Evolutionary conservation across 2,888 invertebrate genomes (phyloP), one percentile per base, ranked within the genome.

Genomic region (Rapana venosa): DNA sequence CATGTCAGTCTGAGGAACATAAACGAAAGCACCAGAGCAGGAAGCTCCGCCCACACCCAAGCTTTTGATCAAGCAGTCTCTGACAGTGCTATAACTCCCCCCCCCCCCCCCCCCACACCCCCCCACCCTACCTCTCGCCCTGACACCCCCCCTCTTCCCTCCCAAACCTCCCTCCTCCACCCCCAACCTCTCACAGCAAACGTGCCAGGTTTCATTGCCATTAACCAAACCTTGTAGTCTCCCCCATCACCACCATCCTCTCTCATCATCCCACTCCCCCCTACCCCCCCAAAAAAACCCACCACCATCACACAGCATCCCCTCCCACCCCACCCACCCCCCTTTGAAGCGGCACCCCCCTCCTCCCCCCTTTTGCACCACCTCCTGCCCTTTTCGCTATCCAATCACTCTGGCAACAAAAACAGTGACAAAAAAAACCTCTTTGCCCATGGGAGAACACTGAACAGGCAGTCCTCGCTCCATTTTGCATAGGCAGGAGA

Each of bases 41-140:
- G 13, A 61, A 88, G 83, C 88, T 36, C 88, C 88, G 88, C 88
- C 88, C 66, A 83, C 88, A 17, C n/a, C 58, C 17, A 22, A 22
- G 30, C 81, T 56, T 66, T 66, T 81, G 88, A 88, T 88, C 88
- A 81, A 35, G 81, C 61, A 35, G 61, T 20, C 30, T 20, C 17
- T 61, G 74, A 35, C 70, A 83, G 61, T 66, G 81, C 61, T 26
- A 26, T 22, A 30, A 61, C 17, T 20, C n/a, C n/a, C n/a, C 47
- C 47, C 47, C 47, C 77, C 32, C n/a, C 77, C 77, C n/a, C 32
- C n/a, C 77, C 26, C 32, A n/a, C n/a, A n/a, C n/a, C n/a, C n/a
- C n/a, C n/a, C n/a, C n/a, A n/a, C n/a, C n/a, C n/a, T n/a, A n/a
- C n/a, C n/a, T n/a, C n/a, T n/a, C n/a, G n/a, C n/a, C n/a, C n/a